These are phyloP conservation scores for Ypsolopha scabrella DNA, from an alignment of 2,888 invertebrate species.

Conservation along the genomic window DNA sequence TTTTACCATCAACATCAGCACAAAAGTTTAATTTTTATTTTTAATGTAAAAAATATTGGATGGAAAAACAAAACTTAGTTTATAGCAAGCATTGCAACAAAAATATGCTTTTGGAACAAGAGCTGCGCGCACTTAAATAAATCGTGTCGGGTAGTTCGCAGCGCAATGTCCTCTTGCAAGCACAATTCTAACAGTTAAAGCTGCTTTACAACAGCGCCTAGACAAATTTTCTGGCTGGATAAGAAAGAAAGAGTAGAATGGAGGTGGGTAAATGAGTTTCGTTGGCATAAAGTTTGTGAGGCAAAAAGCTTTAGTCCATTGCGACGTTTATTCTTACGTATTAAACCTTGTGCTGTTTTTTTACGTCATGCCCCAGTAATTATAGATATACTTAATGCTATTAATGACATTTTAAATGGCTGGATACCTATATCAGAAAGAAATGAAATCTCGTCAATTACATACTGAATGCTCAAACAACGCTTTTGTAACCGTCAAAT, in stretches of 20 bases:
- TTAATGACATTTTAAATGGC: neutral
- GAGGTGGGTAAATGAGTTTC: neutral
- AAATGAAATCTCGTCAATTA: neutral
- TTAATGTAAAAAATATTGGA: too few relatives aligned
- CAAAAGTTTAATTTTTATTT: too few relatives aligned
- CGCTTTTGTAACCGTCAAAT: too few relatives aligned
- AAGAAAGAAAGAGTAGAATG: slow-evolving; percentile 52
- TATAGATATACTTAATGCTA: too few relatives aligned
- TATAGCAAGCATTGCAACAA: slow-evolving; percentile 51
- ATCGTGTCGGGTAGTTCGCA: slow-evolving; percentile 21
- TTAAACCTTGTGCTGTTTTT: neutral
- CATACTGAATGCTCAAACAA: neutral
- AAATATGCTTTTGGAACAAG: slow-evolving; percentile 20
- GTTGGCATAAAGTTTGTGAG: neutral
- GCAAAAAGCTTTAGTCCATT: too few relatives aligned
- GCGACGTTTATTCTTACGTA: neutral
- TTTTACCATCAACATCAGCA: too few relatives aligned
- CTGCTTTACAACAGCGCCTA: slow-evolving; percentile 60
- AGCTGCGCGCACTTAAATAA: slow-evolving; percentile 34
- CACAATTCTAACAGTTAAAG: slow-evolving; percentile 16
- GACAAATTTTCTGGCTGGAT: slow-evolving; percentile 64
- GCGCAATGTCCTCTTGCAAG: neutral
- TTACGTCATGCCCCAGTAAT: too few relatives aligned
- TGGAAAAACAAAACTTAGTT: slow-evolving; percentile 14
- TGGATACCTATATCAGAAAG: neutral